A percentile compares a stretch with the other conserved stretches of the same genome.
Conservation (phyloP, 2,888 invertebrate genomes). For the Cryptocephalus moraei region DNA sequence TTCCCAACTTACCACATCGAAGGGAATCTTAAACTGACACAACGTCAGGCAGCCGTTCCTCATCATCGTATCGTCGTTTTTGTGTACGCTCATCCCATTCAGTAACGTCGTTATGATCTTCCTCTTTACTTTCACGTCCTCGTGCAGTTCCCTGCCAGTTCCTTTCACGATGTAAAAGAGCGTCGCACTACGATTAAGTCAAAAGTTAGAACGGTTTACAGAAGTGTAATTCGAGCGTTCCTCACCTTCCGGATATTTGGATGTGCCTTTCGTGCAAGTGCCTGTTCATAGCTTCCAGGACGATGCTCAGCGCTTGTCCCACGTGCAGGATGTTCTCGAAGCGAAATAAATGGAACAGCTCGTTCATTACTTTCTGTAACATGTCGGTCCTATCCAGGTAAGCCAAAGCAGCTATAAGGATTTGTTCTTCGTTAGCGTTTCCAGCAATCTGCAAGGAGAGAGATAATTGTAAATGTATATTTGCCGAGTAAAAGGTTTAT, state of each 20-base stretch:
- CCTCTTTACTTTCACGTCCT: slow-evolving; percentile 56
- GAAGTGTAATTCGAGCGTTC: too few species aligned
- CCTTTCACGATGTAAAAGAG: slow-evolving; percentile 91
- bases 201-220: too few species aligned
- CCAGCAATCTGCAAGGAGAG: slow-evolving; percentile 64
- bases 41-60: slow-evolving; percentile 90
- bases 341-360: slow-evolving; percentile 78
- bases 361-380: slow-evolving; percentile 77
- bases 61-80: slow-evolving; percentile 86
- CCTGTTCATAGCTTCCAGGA: slow-evolving; percentile 82
- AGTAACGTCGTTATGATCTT: slow-evolving; percentile 74
- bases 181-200: slow-evolving; percentile 64
- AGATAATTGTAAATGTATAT: too few species aligned
- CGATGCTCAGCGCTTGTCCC: slow-evolving; percentile 65
- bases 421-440: slow-evolving; percentile 83
- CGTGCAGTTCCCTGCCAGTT: slow-evolving; percentile 63
- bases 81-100: slow-evolving; percentile 81
- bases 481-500: too few species aligned
- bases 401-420: slow-evolving; percentile 70
- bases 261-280: slow-evolving; percentile 81
- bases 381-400: slow-evolving; percentile 81
- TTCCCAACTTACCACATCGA: slow-evolving; percentile 70
- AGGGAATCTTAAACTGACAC: slow-evolving; percentile 90
- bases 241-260: slow-evolving; percentile 82
- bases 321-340: slow-evolving; percentile 71